phyloP scores from a whole-genome alignment of 1,140 invertebrate genomes.

The Diachasma alloeum region DNA sequence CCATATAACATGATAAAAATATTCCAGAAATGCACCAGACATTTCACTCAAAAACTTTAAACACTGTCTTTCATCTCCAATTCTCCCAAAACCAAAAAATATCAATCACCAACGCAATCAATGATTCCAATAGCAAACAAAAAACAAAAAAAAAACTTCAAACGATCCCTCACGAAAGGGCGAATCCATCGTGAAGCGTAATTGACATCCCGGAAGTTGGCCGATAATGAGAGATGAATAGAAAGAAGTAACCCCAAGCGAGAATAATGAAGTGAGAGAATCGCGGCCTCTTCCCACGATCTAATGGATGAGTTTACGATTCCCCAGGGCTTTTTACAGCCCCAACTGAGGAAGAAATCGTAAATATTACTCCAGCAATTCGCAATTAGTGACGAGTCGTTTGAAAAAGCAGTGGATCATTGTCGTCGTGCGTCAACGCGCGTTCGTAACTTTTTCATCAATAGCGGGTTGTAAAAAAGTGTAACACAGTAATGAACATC shows the following conservation, averaged over 20 bases:
- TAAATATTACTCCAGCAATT: not conserved
- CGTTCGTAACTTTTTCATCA: too few relatives aligned
- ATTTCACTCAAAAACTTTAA: too few relatives aligned
- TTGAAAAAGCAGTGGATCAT: not conserved
- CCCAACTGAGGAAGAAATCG: not conserved
- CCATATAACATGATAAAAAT: too few relatives aligned
- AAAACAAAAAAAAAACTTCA: too few relatives aligned
- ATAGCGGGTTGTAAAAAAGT: not conserved
- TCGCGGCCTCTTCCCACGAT: slow-evolving; percentile 34
- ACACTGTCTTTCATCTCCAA: too few relatives aligned
- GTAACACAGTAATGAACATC: not conserved
- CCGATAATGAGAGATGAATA: slow-evolving; percentile 31
- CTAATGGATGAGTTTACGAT: not conserved
- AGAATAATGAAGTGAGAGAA: slow-evolving; percentile 33
- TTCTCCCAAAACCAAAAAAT: too few relatives aligned
- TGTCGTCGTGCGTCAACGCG: not conserved
- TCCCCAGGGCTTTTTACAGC: not conserved
- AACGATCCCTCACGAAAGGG: slow-evolving; percentile 23
- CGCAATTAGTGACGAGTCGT: not conserved
- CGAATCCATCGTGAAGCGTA: slow-evolving; percentile 33
- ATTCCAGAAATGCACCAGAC: too few relatives aligned
- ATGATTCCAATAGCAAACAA: too few relatives aligned
- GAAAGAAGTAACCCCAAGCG: not conserved
- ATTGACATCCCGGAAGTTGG: slow-evolving; percentile 38
- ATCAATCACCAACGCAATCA: too few relatives aligned